These are phyloP conservation scores for Adrianichthys oophorus DNA, from an alignment of 2,797 vertebrate genomes.

Conservation along the genomic window DNA sequence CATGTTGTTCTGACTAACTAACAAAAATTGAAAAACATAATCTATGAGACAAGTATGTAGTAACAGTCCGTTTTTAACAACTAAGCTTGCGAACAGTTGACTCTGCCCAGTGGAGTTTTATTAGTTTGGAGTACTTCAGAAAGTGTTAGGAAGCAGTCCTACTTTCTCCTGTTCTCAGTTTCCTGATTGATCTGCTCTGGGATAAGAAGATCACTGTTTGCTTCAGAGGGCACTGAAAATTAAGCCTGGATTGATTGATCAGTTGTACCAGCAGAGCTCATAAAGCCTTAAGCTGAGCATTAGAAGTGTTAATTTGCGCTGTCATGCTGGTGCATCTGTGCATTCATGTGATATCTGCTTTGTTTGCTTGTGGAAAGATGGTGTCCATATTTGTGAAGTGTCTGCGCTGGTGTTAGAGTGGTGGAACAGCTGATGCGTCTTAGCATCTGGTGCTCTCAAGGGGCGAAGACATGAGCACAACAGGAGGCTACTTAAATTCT, in stretches of 20 bases:
- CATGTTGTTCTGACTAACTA: slow-evolving; percentile 15
- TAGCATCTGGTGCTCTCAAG: slow-evolving; percentile 42
- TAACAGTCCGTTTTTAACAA: slow-evolving; percentile 19
- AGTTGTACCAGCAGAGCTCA: slow-evolving; percentile 7
- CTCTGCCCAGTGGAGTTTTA: slow-evolving; percentile 18
- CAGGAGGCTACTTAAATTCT: slow-evolving; percentile 66
- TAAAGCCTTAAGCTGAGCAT: slow-evolving; percentile 5
- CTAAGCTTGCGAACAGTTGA: slow-evolving; percentile 26
- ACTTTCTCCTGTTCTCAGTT: slow-evolving; percentile 12
- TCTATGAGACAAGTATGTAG: slow-evolving; percentile 16
- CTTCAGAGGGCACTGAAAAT: slow-evolving; percentile 18
- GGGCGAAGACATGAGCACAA: slow-evolving; percentile 48
- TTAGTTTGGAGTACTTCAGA: no score
- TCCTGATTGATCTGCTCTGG: slow-evolving; percentile 37
- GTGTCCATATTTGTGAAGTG: slow-evolving; percentile 21
- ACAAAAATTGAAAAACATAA: slow-evolving; percentile 21
- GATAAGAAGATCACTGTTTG: slow-evolving; percentile 22
- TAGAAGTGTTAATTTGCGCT: slow-evolving; percentile 15
- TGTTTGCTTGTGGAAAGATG: slow-evolving; percentile 13
- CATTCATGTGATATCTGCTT: slow-evolving; percentile 12
- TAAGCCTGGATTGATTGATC: slow-evolving; percentile 32
- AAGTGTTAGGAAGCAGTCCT: not conserved
- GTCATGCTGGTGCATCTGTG: slow-evolving; percentile 9
- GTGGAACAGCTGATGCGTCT: slow-evolving; percentile 58
- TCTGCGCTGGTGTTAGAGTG: slow-evolving; percentile 32